Conservation (phyloP, 1,140 invertebrate species). For the Amyelois transitella region DNA sequence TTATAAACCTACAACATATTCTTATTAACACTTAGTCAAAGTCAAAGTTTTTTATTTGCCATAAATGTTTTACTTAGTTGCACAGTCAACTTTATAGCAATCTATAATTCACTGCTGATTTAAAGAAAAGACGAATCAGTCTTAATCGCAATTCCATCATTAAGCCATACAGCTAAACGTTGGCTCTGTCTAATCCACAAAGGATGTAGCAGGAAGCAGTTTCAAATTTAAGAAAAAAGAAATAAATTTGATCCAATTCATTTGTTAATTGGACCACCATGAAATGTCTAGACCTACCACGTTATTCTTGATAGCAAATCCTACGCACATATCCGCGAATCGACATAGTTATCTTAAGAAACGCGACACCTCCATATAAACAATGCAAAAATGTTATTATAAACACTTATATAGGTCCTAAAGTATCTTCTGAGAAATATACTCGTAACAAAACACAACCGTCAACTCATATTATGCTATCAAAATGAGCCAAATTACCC, state of each 20-base stretch:
- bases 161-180: too few relatives aligned
- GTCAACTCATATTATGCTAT: conserved; percentile 11
- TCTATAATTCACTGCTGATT: too few relatives aligned
- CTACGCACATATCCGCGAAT: conserved; percentile 61
- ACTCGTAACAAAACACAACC: conserved; percentile 54
- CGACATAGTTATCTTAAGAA: conserved; percentile 35
- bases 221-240: neutral
- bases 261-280: conserved; percentile 26
- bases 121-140: too few relatives aligned
- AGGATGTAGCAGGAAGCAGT: too few relatives aligned
- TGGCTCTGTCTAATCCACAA: too few relatives aligned
- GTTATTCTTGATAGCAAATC: conserved; percentile 24
- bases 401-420: conserved; percentile 34
- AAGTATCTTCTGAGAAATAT: conserved; percentile 54
- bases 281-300: conserved; percentile 24
- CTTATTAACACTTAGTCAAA: too few relatives aligned
- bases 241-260: neutral
- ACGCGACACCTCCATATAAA: conserved; percentile 43
- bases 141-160: too few relatives aligned
- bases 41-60: too few relatives aligned
- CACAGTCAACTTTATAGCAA: too few relatives aligned
- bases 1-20: too few relatives aligned
- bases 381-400: conserved; percentile 44
- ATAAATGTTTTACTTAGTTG: too few relatives aligned
- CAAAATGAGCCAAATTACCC: conserved; percentile 9